These are phyloP conservation scores for Drosophila repletoides DNA, from an alignment of 1,140 invertebrate species.

Conservation along the genomic window DNA sequence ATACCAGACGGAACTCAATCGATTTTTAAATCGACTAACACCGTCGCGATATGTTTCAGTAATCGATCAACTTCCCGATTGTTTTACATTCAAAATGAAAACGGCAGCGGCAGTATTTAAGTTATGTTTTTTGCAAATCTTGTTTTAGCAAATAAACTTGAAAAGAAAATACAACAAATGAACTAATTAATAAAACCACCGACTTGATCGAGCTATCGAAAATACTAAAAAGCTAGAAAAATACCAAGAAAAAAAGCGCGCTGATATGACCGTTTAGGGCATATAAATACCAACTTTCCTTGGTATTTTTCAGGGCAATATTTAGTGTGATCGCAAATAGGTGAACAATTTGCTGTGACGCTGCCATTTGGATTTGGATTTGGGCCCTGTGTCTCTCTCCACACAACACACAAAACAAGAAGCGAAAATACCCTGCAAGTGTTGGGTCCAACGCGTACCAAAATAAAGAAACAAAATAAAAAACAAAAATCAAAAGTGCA, in stretches of 20 bases:
- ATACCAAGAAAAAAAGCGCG: neutral
- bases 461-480: conserved; percentile 4
- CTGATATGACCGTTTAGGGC: conserved; percentile 23
- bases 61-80: too few species aligned
- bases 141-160: too few species aligned
- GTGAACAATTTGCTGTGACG: conserved; percentile 49
- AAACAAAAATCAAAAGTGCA: conserved; percentile 17
- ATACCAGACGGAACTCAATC: too few species aligned
- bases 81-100: too few species aligned
- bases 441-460: neutral
- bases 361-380: conserved; percentile 47
- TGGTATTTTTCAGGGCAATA: conserved; percentile 34
- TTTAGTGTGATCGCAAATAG: conserved; percentile 47
- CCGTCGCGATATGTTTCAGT: too few species aligned
- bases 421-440: conserved; percentile 7
- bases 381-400: conserved; percentile 28
- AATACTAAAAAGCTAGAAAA: conserved; percentile 3
- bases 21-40: too few species aligned
- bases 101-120: too few species aligned
- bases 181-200: too few species aligned
- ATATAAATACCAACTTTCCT: neutral
- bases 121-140: too few species aligned
- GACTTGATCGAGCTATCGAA: too few species aligned
- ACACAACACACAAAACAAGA: conserved; percentile 32
- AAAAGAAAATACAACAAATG: too few species aligned